Evolutionary conservation across 2,888 invertebrate genomes (phyloP).

Genomic region (Meliscaeva auricollis): DNA sequence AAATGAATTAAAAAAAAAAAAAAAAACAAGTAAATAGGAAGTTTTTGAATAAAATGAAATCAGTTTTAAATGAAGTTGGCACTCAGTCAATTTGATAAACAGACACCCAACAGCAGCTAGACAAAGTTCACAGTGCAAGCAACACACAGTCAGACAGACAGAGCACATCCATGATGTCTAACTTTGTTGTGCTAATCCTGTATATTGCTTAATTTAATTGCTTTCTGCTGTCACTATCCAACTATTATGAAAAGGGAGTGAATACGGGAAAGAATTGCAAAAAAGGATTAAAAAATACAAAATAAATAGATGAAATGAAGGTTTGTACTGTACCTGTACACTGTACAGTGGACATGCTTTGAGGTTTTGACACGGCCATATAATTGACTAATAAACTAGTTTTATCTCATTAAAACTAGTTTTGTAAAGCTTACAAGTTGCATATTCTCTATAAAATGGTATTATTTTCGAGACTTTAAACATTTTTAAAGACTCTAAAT

Average conservation of each 20-base stretch:
- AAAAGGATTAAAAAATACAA: too few species aligned
- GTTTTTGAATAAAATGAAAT: slow-evolving; percentile 60
- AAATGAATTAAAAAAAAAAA: background rate
- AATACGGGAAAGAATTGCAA: too few species aligned
- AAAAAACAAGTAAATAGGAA: background rate
- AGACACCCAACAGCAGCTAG: slow-evolving; percentile 9
- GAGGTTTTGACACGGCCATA: too few species aligned
- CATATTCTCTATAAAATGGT: too few species aligned
- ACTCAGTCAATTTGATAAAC: slow-evolving; percentile 54
- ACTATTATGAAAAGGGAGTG: background rate
- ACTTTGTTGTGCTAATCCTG: slow-evolving; percentile 36
- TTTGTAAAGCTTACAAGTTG: too few species aligned
- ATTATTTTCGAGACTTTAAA: too few species aligned
- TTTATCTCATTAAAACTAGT: too few species aligned
- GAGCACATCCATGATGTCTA: slow-evolving; percentile 27
- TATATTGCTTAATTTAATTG: slow-evolving; percentile 52
- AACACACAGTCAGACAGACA: background rate
- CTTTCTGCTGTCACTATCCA: slow-evolving; percentile 15
- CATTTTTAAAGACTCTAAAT: too few species aligned
- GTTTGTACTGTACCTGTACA: too few species aligned
- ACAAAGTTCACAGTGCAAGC: background rate
- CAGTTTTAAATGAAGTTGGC: slow-evolving; percentile 55
- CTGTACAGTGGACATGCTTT: too few species aligned
- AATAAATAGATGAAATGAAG: too few species aligned
- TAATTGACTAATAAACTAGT: too few species aligned